Conservation (phyloP, 2,888 invertebrate genomes). For the Aporophyla nigra region DNA sequence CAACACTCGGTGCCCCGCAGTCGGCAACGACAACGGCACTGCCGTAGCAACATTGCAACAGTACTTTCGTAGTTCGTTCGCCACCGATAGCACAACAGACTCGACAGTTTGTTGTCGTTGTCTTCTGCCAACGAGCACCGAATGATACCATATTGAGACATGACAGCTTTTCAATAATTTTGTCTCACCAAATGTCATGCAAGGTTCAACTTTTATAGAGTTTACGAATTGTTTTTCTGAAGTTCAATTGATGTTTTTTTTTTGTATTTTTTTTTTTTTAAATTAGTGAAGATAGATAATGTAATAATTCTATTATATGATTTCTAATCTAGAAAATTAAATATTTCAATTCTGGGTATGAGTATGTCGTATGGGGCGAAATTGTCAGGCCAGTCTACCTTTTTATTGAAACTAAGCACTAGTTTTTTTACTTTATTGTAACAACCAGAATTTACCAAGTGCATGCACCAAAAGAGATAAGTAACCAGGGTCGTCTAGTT, state of each 20-base stretch:
- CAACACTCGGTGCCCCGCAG: not conserved
- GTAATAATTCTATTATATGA: too few relatives aligned
- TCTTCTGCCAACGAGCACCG: not conserved
- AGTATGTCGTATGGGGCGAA: slow-evolving; percentile 28
- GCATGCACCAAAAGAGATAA: too few relatives aligned
- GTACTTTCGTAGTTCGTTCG: not conserved
- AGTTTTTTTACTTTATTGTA: not conserved
- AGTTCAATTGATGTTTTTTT: not conserved
- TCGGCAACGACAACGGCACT: too few relatives aligned
- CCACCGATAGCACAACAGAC: not conserved
- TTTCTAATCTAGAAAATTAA: not conserved
- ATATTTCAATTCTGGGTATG: not conserved
- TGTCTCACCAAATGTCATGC: not conserved
- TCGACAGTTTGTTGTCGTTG: too few relatives aligned
- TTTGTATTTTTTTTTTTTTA: not conserved
- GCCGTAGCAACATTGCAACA: too few relatives aligned
- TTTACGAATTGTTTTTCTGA: not conserved
- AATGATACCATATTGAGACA: not conserved
- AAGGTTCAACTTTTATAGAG: not conserved
- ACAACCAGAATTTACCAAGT: not conserved
- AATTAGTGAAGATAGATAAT: too few relatives aligned
- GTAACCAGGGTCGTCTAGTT: too few relatives aligned
- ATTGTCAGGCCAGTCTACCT: slow-evolving; percentile 31
- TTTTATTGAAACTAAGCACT: slow-evolving; percentile 32
- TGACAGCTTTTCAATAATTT: not conserved